Conservation (phyloP, 2,797 vertebrate species). For the Octomys mimax region DNA sequence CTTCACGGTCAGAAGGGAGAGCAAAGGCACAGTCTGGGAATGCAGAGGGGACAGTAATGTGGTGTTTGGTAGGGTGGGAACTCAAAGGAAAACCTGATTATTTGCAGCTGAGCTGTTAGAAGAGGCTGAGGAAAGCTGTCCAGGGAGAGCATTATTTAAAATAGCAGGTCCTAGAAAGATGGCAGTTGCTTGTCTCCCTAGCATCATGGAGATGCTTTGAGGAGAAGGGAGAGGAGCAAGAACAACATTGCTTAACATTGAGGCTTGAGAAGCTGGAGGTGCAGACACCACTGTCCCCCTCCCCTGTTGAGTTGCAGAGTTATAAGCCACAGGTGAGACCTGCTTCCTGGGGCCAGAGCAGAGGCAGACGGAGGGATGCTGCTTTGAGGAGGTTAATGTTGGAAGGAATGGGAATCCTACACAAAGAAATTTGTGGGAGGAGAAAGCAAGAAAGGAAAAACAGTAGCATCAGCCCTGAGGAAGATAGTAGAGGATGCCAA, state of each 20-base stretch:
- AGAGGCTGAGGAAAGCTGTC: neutral
- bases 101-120: neutral
- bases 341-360: neutral
- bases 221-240: neutral
- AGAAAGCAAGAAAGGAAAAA: neutral
- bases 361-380: neutral
- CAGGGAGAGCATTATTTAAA: neutral
- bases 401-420: neutral
- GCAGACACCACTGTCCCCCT: fast-evolving
- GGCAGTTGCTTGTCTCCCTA: fast-evolving
- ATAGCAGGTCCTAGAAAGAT: neutral
- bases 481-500: neutral
- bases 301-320: neutral
- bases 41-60: no score
- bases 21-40: neutral
- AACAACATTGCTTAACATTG: neutral
- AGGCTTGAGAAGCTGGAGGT: neutral
- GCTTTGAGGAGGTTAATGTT: neutral
- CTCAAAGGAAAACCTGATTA: neutral
- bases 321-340: neutral
- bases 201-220: neutral
- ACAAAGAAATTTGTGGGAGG: neutral
- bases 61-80: neutral
- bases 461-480: neutral
- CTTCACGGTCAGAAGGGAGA: neutral